Evolutionary conservation across 2,888 invertebrate genomes (phyloP), one percentile per base, ranked within the genome.

Genomic region (Terebella lapidaria): DNA sequence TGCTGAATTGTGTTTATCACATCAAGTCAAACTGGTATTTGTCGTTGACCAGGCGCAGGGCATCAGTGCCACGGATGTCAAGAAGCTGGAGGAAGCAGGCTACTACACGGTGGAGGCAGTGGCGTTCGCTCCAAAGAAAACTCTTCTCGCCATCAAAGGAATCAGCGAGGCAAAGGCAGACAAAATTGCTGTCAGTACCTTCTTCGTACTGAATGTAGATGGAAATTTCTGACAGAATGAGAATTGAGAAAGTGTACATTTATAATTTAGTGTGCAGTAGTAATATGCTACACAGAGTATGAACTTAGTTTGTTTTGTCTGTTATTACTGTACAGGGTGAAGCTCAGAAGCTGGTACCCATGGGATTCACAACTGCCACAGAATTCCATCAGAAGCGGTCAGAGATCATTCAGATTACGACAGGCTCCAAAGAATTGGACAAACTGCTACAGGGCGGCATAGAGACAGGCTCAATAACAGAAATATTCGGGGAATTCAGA

Each of bases 321-420:
- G n/a, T n/a, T n/a, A n/a, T n/a, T n/a, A n/a, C n/a, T n/a, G 35
- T 35, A 18, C 57, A 79, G 86, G 74, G 86, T 2, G 96, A 95
- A 82, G 94, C 96, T 1, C 86, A 88, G 0, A 99, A 97, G 80
- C 80, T 94, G 45, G 93, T 97, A 0, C 93, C 94, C 0, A 93
- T 99, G 91, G 97, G 97, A 0, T 99, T 99, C 75, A 95, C 94
- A 3, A 95, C 96, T 27, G 99, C 99, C 0, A 92, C 94, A 2
- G 94, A 94, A 72, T 91, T 95, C 77, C 94, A 96, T 80, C 90
- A 91, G 75, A 94, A 92, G 80, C 86, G 99, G 66, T 89, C 95
- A 2, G 96, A 99, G 81, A 91, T 97, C 56, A 93, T 99, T 58
- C 91, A 91, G 78, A 81, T 99, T 10, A 92, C 94, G 0, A 96